Percentiles rank a stretch among this genome's conserved stretches.
Evolutionary conservation across 2,113 vertebrate genomes (phyloP).

Genomic region (Pogonocichla stellata): DNA sequence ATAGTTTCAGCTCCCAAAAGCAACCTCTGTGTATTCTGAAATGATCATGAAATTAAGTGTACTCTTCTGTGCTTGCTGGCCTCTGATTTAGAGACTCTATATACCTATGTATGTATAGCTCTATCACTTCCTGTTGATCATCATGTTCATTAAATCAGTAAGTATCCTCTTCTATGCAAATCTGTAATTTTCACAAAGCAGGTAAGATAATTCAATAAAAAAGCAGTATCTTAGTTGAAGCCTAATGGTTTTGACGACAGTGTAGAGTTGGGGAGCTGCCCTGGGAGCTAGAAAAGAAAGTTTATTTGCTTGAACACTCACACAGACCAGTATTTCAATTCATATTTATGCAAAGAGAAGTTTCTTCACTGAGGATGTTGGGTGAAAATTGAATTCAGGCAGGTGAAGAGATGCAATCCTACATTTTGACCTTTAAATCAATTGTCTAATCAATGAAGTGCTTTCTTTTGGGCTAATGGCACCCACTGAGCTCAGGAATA

Average conservation of each 20-base stretch:
- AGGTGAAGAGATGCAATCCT: background rate
- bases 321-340: background rate
- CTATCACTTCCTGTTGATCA: background rate
- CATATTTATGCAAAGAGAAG: background rate
- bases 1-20: background rate
- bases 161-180: background rate
- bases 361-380: background rate
- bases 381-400: background rate
- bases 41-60: background rate
- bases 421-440: slow-evolving; percentile 3
- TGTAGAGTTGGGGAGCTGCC: background rate
- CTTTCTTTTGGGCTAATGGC: background rate
- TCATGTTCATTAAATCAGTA: background rate
- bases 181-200: background rate
- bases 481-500: background rate
- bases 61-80: background rate
- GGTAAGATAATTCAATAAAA: background rate
- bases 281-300: background rate
- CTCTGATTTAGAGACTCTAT: background rate
- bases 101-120: background rate
- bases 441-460: background rate
- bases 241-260: background rate
- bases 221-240: background rate
- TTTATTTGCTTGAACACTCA: background rate
- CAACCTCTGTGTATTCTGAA: background rate